Conservation (phyloP, 53 echinoderm and acorn worm species). For the Echinometra lucunter region DNA sequence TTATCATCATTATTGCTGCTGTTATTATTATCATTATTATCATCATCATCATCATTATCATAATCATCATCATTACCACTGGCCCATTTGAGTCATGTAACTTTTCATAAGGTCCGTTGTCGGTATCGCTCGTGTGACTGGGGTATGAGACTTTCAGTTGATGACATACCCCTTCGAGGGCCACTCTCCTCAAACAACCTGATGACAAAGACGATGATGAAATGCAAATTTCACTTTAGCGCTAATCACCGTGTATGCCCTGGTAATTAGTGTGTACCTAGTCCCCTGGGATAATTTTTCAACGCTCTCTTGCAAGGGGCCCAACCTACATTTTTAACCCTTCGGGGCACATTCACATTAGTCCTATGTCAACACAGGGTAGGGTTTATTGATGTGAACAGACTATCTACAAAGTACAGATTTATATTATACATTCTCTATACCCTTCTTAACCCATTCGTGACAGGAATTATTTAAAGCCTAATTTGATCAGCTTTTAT, state of each 20-base stretch:
- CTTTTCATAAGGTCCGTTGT: no score
- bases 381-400: not conserved
- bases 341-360: not conserved
- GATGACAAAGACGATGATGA: not conserved
- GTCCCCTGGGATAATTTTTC: not conserved
- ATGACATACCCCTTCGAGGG: constrained; percentile 19
- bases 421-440: not conserved
- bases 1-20: no score
- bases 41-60: no score
- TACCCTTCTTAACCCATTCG: no score
- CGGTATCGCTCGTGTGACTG: no score
- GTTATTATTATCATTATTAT: no score
- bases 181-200: constrained; percentile 26
- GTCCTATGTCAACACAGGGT: not conserved
- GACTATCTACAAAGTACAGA: not conserved
- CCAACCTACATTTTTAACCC: not conserved
- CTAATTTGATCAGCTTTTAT: no score
- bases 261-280: constrained; percentile 48
- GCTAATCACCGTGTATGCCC: constrained; percentile 42
- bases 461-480: no score
- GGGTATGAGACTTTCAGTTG: not conserved
- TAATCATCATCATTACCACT: no score
- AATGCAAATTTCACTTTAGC: constrained; percentile 31
- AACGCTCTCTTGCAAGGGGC: not conserved
- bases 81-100: no score